Evolutionary conservation across 2,888 invertebrate species (phyloP).

Genomic region (Himalopsyche japonica): DNA sequence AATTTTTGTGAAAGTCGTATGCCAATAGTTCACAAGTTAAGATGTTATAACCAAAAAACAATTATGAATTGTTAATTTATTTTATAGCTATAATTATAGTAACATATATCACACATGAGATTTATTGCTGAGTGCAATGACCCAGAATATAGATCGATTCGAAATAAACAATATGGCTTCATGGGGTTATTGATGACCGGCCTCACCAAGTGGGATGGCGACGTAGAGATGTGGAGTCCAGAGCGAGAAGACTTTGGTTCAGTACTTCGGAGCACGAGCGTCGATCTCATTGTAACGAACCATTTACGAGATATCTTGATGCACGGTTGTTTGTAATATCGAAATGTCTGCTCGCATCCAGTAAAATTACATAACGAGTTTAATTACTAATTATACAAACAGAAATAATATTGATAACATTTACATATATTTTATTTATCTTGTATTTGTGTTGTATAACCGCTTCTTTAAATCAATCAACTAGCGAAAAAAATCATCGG

Average conservation of each 20-base stretch:
- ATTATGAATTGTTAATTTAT: too few species aligned
- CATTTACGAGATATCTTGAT: slow-evolving; percentile 39
- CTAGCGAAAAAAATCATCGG: too few species aligned
- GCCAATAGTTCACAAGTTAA: too few species aligned
- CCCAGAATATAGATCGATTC: slow-evolving; percentile 14
- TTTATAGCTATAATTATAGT: not conserved
- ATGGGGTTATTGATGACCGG: slow-evolving; percentile 26
- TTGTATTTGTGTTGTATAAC: too few species aligned
- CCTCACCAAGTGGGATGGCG: not conserved
- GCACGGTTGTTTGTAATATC: slow-evolving; percentile 39
- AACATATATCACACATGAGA: slow-evolving; percentile 27
- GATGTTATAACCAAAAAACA: too few species aligned
- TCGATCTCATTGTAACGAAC: slow-evolving; percentile 34
- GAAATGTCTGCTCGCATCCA: slow-evolving; percentile 15
- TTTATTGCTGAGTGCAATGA: slow-evolving; percentile 5
- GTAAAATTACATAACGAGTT: not conserved
- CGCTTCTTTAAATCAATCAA: too few species aligned
- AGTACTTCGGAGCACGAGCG: slow-evolving; percentile 3
- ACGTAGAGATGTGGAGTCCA: not conserved
- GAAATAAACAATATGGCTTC: slow-evolving; percentile 21
- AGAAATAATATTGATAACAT: too few species aligned
- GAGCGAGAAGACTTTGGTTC: not conserved
- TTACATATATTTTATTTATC: too few species aligned
- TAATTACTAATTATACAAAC: too few species aligned
- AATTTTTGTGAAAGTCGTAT: too few species aligned